A percentile compares a stretch with the other conserved stretches of the same genome.
These are phyloP conservation scores for Aphelenchoides fujianensis DNA, from an alignment of 1,140 invertebrate species.

Conservation along the genomic window DNA sequence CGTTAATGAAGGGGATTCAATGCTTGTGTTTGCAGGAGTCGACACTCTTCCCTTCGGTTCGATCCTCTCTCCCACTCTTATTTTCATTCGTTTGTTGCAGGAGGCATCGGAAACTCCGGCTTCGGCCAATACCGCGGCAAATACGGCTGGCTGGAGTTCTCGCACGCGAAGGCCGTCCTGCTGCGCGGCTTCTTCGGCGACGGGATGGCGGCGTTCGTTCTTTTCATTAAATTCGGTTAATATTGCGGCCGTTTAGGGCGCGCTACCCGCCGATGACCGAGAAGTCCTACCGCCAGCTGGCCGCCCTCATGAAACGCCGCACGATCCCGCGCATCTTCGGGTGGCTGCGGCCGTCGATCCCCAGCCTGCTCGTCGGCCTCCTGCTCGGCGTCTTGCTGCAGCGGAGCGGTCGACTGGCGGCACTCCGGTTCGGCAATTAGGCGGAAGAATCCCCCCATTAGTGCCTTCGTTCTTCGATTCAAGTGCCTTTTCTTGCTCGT, in stretches of 20 bases:
- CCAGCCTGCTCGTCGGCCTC: no score
- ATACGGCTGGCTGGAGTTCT: constrained; percentile 83
- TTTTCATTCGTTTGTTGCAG: constrained; percentile 72
- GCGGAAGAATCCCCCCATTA: no score
- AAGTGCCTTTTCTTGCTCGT: no score
- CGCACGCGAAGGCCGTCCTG: constrained; percentile 77
- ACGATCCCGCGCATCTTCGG: not conserved
- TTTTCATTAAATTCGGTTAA: not conserved
- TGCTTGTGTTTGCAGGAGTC: constrained; percentile 57
- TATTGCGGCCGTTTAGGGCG: not conserved
- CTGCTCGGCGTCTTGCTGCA: no score
- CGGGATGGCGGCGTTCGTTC: not conserved
- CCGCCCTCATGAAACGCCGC: not conserved
- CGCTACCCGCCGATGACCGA: constrained; percentile 4
- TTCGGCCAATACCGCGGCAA: constrained; percentile 88
- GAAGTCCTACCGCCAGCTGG: not conserved
- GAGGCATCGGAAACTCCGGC: constrained; percentile 78
- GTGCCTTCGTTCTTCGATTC: no score
- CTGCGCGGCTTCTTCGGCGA: constrained; percentile 5
- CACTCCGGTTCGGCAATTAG: no score
- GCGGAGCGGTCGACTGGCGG: no score
- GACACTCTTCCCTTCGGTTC: constrained; percentile 68
- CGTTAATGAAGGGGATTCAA: not conserved
- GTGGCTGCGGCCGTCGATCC: no score
- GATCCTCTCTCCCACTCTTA: constrained; percentile 69